A percentile compares a stretch with the other conserved stretches of the same genome.
phyloP scores from a whole-genome alignment of 2,113 vertebrate genomes.

The Budorcas taxicolor region DNA sequence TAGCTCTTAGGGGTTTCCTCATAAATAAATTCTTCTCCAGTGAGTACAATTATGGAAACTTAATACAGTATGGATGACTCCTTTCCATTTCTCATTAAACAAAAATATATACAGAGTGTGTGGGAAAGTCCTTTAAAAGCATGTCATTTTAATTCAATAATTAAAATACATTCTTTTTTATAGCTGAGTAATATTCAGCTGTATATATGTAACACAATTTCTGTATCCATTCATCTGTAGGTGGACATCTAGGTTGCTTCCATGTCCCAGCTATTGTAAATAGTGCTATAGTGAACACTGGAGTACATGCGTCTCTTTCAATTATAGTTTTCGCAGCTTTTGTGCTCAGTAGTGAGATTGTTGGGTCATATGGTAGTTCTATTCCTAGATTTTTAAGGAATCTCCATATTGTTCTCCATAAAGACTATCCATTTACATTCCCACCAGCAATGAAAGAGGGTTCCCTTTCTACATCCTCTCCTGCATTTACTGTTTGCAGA shows the following conservation, averaged over 20 bases:
- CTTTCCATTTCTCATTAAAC: background rate
- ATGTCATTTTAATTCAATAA: background rate
- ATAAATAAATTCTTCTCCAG: background rate
- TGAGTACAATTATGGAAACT: background rate
- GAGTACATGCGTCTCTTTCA: background rate
- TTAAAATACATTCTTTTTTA: background rate
- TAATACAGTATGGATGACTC: background rate
- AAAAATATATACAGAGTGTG: background rate
- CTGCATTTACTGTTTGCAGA: background rate
- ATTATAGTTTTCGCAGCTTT: background rate
- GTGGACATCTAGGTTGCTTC: background rate
- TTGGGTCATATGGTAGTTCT: background rate
- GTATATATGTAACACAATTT: background rate
- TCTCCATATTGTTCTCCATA: background rate
- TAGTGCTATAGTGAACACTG: background rate
- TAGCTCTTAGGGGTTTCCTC: background rate
- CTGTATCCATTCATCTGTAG: background rate
- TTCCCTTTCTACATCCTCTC: background rate
- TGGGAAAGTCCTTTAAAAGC: background rate
- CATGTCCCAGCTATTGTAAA: background rate
- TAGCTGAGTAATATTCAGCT: background rate
- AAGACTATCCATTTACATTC: background rate
- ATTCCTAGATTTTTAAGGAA: background rate
- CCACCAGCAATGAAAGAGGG: accelerated
- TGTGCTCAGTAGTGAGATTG: background rate